These are phyloP conservation scores for Zaprionus nigranus DNA, from an alignment of 1,140 invertebrate genomes.

Conservation along the genomic window DNA sequence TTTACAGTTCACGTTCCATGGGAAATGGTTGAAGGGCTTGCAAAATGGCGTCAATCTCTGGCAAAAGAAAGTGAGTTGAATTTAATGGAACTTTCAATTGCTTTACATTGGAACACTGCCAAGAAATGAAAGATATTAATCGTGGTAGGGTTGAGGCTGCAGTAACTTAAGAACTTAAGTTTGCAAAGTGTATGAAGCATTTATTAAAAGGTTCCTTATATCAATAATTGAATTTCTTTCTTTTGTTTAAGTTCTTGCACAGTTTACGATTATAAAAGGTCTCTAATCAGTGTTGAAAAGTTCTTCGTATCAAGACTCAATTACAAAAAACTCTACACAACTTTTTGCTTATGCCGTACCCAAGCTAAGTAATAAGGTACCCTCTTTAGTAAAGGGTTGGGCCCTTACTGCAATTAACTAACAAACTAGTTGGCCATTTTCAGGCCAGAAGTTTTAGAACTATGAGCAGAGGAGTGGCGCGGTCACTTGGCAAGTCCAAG, in stretches of 20 bases:
- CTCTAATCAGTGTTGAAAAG: not conserved
- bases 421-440: constrained; percentile 60
- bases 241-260: not conserved
- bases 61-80: not conserved
- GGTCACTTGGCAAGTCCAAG: not conserved
- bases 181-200: too few species aligned
- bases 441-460: constrained; percentile 9
- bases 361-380: constrained; percentile 7
- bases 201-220: too few species aligned
- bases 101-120: not conserved
- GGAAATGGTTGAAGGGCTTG: not conserved
- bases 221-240: too few species aligned
- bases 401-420: constrained; percentile 50
- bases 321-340: not conserved
- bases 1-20: constrained; percentile 1
- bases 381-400: constrained; percentile 8
- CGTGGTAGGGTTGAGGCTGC: not conserved
- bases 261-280: not conserved
- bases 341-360: not conserved
- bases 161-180: not conserved
- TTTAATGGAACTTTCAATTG: not conserved
- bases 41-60: constrained; percentile 20
- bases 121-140: not conserved
- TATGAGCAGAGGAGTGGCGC: not conserved
- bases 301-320: not conserved